Evolutionary conservation across 2,113 vertebrate species (phyloP).

Genomic region (Melanotaenia duboulayi): DNA sequence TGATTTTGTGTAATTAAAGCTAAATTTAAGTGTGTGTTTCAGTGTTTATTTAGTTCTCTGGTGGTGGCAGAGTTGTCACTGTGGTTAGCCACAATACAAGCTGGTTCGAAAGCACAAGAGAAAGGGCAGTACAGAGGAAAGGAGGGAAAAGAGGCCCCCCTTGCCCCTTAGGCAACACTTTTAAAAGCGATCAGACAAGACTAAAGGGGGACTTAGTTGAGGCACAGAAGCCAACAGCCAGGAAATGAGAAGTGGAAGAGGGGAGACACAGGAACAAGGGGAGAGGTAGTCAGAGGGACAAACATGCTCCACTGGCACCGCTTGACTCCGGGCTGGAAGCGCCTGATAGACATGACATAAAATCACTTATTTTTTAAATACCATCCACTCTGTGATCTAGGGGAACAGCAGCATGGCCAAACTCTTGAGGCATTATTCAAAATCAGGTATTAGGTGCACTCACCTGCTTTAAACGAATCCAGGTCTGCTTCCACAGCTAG

Average conservation of each 20-base stretch:
- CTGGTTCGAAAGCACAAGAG: constrained; percentile 42
- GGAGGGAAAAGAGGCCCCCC: constrained; percentile 22
- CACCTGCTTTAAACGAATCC: too few relatives aligned
- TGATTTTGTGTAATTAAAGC: constrained; percentile 15
- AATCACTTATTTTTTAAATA: not conserved
- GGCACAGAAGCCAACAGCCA: constrained; percentile 62
- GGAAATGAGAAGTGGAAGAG: constrained; percentile 73
- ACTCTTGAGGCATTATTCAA: too few relatives aligned
- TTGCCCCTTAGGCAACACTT: constrained; percentile 59
- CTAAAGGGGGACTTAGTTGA: constrained; percentile 60
- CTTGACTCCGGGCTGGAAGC: constrained; percentile 41
- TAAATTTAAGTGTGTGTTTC: constrained; percentile 14
- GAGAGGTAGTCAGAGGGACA: constrained; percentile 34
- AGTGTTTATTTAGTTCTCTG: constrained; percentile 11
- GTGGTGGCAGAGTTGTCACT: constrained; percentile 13
- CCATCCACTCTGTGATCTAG: too few relatives aligned
- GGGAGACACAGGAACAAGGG: constrained; percentile 13
- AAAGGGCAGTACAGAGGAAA: constrained; percentile 32
- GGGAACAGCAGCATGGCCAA: too few relatives aligned
- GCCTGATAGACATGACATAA: not conserved
- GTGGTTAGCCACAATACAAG: constrained; percentile 11
- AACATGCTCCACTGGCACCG: constrained; percentile 45
- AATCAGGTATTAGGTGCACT: too few relatives aligned
- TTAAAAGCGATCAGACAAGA: constrained; percentile 76
- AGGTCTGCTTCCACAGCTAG: too few relatives aligned